Percentiles rank a stretch among this genome's conserved stretches.
phyloP scores from a whole-genome alignment of 2,888 invertebrate genomes.

The Pristionchus mayeri region DNA sequence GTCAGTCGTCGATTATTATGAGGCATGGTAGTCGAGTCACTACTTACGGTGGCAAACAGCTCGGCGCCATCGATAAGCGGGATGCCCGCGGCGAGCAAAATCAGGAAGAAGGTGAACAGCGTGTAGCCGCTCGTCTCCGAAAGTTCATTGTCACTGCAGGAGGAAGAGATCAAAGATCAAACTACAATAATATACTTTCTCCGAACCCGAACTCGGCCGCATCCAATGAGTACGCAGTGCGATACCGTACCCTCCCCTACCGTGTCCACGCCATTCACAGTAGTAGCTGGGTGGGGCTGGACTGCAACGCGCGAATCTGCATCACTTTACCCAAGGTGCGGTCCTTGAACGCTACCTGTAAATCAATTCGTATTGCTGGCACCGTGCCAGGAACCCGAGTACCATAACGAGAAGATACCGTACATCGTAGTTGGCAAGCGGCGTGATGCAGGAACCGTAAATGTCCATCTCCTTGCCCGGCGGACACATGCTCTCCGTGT shows the following conservation, averaged over 20 bases:
- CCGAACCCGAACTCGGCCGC: no score
- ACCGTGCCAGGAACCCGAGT: neutral
- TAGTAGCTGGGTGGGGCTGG: slow-evolving; percentile 4
- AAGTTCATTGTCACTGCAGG: neutral
- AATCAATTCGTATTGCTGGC: neutral
- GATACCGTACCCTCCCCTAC: no score
- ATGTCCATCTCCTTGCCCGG: neutral
- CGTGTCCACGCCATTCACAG: slow-evolving; percentile 20
- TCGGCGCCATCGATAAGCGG: slow-evolving; percentile 36
- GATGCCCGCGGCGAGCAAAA: neutral
- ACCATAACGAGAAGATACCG: neutral
- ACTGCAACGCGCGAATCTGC: neutral
- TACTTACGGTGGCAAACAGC: neutral
- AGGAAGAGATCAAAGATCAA: neutral
- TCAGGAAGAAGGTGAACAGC: neutral
- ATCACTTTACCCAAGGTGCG: neutral
- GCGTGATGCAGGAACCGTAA: neutral
- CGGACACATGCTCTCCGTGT: neutral
- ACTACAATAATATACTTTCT: no score
- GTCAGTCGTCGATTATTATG: no score
- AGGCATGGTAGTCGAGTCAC: neutral
- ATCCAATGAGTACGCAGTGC: no score
- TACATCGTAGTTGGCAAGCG: neutral
- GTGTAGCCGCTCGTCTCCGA: neutral
- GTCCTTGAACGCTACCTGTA: slow-evolving; percentile 18